phyloP scores from a whole-genome alignment of 2,888 invertebrate genomes.

The Leucophenga montana region DNA sequence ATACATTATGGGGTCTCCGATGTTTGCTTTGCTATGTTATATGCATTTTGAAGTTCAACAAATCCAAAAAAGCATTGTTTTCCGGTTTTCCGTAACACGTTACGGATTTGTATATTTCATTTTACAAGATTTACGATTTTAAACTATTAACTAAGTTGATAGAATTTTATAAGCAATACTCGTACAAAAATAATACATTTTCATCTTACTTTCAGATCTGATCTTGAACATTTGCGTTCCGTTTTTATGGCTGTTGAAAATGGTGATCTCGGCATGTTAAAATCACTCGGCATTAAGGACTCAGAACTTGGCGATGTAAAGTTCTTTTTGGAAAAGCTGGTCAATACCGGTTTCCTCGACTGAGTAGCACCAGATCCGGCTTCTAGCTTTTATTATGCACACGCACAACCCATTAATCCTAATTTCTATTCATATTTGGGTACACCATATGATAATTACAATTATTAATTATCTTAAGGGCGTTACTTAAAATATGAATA shows the following conservation, averaged over 20 bases:
- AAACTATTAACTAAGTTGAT: no score
- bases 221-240: slow-evolving; percentile 92
- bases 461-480: slow-evolving; percentile 56
- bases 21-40: no score
- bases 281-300: slow-evolving; percentile 94
- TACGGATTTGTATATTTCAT: no score
- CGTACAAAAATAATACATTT: no score
- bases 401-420: slow-evolving; percentile 79
- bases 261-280: slow-evolving; percentile 93
- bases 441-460: slow-evolving; percentile 75
- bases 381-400: slow-evolving; percentile 82
- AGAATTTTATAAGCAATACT: no score
- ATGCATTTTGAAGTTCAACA: no score
- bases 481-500: slow-evolving; percentile 29
- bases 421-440: slow-evolving; percentile 81
- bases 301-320: slow-evolving; percentile 95
- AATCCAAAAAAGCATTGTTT: no score
- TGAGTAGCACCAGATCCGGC: slow-evolving; percentile 85
- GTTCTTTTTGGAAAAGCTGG: slow-evolving; percentile 95
- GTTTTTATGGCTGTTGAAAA: slow-evolving; percentile 97
- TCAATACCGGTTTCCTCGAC: slow-evolving; percentile 96
- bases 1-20: no score
- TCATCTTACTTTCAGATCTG: slow-evolving; percentile 83
- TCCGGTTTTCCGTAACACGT: no score
- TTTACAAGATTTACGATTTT: no score